These are phyloP conservation scores for Exaiptasia diaphana DNA, from an alignment of 64 coral and sea anemone genomes.

Conservation along the genomic window DNA sequence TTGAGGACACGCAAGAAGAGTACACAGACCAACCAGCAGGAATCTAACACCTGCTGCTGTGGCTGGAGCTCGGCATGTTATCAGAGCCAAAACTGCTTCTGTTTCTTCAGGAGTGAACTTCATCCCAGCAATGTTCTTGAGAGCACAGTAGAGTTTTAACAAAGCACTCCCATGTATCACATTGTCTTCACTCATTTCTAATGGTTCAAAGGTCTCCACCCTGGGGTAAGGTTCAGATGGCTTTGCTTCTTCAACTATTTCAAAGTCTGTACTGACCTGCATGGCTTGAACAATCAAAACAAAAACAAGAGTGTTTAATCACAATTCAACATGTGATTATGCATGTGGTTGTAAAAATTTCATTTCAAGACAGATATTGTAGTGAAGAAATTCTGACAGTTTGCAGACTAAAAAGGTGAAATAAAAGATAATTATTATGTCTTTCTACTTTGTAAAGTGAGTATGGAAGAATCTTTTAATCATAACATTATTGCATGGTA, in stretches of 20 bases:
- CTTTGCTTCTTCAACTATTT: conserved; percentile 69
- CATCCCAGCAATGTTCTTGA: conserved; percentile 84
- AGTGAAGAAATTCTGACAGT: no score
- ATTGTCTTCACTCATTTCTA: conserved; percentile 71
- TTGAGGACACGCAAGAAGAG: conserved; percentile 61
- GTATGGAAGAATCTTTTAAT: no score
- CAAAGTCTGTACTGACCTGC: conserved; percentile 92
- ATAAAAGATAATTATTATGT: no score
- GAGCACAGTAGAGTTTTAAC: conserved; percentile 74
- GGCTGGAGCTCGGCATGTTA: conserved; percentile 81
- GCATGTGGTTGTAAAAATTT: no score
- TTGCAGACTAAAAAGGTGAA: no score
- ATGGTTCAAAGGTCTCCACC: conserved; percentile 46
- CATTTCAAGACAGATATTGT: no score
- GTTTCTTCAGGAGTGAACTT: conserved; percentile 75
- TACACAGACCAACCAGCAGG: conserved; percentile 79
- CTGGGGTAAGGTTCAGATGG: neutral
- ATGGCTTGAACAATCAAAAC: conserved; percentile 80
- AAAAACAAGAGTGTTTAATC: no score
- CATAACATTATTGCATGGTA: no score
- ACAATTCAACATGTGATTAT: no score
- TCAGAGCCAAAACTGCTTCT: conserved; percentile 72
- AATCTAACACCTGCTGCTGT: conserved; percentile 85
- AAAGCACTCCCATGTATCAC: conserved; percentile 72
- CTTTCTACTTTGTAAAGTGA: no score